phyloP scores from a whole-genome alignment of 1,140 invertebrate genomes.

The Wasmannia auropunctata region DNA sequence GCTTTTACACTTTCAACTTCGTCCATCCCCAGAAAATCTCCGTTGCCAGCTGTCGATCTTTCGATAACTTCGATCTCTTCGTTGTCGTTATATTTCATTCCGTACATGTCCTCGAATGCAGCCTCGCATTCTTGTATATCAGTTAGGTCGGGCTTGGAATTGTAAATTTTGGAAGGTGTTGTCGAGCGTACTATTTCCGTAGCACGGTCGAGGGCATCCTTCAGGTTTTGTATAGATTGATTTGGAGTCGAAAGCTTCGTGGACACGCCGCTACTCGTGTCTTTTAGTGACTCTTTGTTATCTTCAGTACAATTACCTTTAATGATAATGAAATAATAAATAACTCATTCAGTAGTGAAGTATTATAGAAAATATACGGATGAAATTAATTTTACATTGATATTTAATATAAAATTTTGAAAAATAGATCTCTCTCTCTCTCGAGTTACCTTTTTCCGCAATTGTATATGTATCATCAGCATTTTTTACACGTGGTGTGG shows the following conservation, averaged over 20 bases:
- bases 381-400: slow-evolving; percentile 9
- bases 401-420: background rate
- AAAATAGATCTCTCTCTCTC: background rate
- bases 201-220: slow-evolving; percentile 76
- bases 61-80: slow-evolving; percentile 71
- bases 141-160: slow-evolving; percentile 19
- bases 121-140: slow-evolving; percentile 41
- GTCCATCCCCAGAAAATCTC: background rate
- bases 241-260: background rate
- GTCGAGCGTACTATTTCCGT: slow-evolving; percentile 71
- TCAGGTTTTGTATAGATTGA: slow-evolving; percentile 67
- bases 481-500: background rate
- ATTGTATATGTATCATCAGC: slow-evolving; percentile 11
- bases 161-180: slow-evolving; percentile 41
- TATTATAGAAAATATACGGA: background rate
- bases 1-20: background rate
- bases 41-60: background rate
- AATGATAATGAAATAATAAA: background rate
- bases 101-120: slow-evolving; percentile 69
- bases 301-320: slow-evolving; percentile 19
- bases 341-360: background rate
- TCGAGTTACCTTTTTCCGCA: slow-evolving; percentile 8
- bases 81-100: slow-evolving; percentile 41
- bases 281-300: background rate
- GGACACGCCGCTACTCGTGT: background rate